Evolutionary conservation across 2,888 invertebrate genomes (phyloP).

Genomic region (Augiades crinisus): DNA sequence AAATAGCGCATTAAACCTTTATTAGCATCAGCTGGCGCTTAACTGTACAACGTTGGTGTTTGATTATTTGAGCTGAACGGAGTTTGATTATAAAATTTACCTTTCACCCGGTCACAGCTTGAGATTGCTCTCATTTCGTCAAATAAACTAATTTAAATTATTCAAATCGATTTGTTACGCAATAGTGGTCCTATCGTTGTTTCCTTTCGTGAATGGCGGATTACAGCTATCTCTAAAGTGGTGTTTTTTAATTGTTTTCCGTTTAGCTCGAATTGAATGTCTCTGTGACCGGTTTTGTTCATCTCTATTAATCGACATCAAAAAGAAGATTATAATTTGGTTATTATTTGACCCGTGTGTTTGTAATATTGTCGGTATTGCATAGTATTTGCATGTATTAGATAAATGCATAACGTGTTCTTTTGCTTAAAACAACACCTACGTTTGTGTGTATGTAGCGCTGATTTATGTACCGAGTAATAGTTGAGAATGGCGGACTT

Average conservation of each 20-base stretch:
- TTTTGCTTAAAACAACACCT: too few species aligned
- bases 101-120: conserved; percentile 41
- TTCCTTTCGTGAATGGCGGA: conserved; percentile 4
- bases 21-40: background rate
- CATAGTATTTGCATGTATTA: too few species aligned
- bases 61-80: background rate
- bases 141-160: conserved; percentile 28
- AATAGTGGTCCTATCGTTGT: conserved; percentile 6
- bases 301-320: too few species aligned
- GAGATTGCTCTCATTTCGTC: conserved; percentile 39
- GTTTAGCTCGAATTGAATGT: too few species aligned
- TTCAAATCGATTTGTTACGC: conserved; percentile 19
- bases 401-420: too few species aligned
- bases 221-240: background rate
- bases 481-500: too few species aligned
- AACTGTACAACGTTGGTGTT: background rate
- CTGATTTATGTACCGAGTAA: too few species aligned
- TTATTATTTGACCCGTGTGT: too few species aligned
- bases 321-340: too few species aligned
- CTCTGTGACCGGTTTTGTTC: conserved; percentile 12
- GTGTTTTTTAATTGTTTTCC: background rate
- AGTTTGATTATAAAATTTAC: conserved; percentile 28
- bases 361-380: too few species aligned
- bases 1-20: too few species aligned
- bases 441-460: too few species aligned